A percentile compares a stretch with the other conserved stretches of the same genome.
phyloP scores from a whole-genome alignment of 2,113 vertebrate species.

The Thalassarche chlororhynchos region DNA sequence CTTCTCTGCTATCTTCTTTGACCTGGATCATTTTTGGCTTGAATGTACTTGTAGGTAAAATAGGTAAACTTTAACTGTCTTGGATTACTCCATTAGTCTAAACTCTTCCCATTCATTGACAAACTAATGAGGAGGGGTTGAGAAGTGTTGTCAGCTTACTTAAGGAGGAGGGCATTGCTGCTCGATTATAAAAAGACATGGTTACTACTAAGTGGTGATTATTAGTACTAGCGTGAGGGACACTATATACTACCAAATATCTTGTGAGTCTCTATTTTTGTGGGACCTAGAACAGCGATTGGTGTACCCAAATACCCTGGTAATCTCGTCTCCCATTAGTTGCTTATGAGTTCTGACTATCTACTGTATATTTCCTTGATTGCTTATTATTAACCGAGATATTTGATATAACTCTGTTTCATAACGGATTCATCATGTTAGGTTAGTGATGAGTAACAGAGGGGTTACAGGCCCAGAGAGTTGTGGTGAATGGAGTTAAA shows the following conservation, averaged over 20 bases:
- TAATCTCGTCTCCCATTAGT: background rate
- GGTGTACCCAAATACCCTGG: background rate
- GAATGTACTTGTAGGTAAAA: background rate
- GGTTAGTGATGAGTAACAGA: background rate
- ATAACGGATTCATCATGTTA: background rate
- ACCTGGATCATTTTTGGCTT: background rate
- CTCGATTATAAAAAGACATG: background rate
- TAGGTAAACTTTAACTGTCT: background rate
- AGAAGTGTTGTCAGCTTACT: background rate
- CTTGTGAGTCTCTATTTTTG: background rate
- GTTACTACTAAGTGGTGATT: background rate
- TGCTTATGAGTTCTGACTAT: background rate
- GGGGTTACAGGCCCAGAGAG: too few relatives aligned
- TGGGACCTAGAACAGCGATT: background rate
- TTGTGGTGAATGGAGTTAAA: too few relatives aligned
- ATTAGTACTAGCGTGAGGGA: background rate
- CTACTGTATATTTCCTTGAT: background rate
- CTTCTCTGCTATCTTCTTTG: background rate
- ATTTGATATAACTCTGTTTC: background rate
- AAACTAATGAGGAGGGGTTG: background rate
- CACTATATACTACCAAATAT: background rate
- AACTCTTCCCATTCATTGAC: background rate
- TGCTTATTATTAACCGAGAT: background rate
- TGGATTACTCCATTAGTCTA: background rate
- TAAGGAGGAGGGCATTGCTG: background rate